These are phyloP conservation scores for Delichon dasypus DNA, from an alignment of 2,797 vertebrate species.

Conservation along the genomic window DNA sequence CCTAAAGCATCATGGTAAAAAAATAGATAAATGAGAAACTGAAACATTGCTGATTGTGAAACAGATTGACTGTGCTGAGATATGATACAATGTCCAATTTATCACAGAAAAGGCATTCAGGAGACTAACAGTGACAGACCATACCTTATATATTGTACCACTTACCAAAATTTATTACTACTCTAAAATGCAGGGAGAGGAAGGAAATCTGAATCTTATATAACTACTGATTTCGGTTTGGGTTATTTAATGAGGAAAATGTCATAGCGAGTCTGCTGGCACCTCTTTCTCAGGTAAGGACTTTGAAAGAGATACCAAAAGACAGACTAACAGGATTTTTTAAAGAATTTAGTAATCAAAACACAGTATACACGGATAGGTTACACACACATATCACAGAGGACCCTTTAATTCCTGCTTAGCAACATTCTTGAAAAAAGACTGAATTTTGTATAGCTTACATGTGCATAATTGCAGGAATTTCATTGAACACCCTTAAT, in stretches of 20 bases:
- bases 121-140: neutral
- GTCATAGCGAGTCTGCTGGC: neutral
- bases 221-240: neutral
- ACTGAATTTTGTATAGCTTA: neutral
- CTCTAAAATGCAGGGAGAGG: neutral
- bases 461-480: neutral
- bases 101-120: neutral
- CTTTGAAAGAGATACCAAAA: neutral
- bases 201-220: neutral
- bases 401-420: neutral
- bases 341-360: neutral
- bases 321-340: neutral
- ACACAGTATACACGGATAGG: neutral
- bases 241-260: neutral
- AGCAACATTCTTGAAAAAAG: neutral
- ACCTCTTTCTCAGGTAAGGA: neutral
- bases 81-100: neutral
- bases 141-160: neutral
- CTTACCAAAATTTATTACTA: neutral
- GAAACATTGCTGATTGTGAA: neutral
- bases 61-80: neutral
- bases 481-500: neutral
- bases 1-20: neutral
- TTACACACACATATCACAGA: neutral
- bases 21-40: neutral